Evolutionary conservation across 2,888 invertebrate genomes (phyloP).

Genomic region (Rhagophthalmus giganteus): DNA sequence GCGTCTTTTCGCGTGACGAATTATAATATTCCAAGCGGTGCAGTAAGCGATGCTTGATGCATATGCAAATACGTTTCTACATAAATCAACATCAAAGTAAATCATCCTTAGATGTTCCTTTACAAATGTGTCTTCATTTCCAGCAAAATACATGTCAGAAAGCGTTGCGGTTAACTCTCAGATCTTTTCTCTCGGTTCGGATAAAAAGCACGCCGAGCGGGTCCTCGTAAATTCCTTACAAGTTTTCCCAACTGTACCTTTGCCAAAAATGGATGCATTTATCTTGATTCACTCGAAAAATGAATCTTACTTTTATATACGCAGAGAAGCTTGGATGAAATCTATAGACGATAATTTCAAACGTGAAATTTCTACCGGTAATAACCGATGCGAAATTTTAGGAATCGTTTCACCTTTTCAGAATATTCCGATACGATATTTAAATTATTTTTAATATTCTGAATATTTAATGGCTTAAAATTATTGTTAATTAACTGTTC

Average conservation of each 20-base stretch:
- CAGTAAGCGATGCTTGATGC: conserved; percentile 10
- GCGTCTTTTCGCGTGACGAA: conserved; percentile 17
- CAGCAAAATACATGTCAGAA: conserved; percentile 13
- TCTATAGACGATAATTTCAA: conserved; percentile 26
- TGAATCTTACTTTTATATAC: conserved; percentile 30
- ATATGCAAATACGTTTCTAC: conserved; percentile 18
- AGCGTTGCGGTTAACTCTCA: conserved; percentile 20
- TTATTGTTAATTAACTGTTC: too few species aligned
- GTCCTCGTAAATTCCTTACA: conserved; percentile 28
- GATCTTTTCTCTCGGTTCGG: conserved; percentile 20
- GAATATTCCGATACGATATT: too few species aligned
- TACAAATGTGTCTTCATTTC: conserved; percentile 24
- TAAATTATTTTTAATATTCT: too few species aligned
- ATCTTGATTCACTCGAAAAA: conserved; percentile 31
- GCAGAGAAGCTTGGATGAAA: conserved; percentile 20
- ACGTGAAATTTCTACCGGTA: conserved; percentile 25
- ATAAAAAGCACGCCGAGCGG: conserved; percentile 19
- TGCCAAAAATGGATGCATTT: conserved; percentile 31
- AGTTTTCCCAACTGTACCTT: conserved; percentile 30
- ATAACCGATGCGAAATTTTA: too few species aligned
- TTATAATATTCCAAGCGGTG: conserved; percentile 9
- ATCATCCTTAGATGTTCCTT: conserved; percentile 11
- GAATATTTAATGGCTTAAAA: too few species aligned
- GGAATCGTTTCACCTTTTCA: too few species aligned
- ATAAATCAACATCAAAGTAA: conserved; percentile 18